A percentile compares a stretch with the other conserved stretches of the same genome.
These are phyloP conservation scores for Nephrocerus scutellatus DNA, from an alignment of 2,888 invertebrate species.

Conservation along the genomic window DNA sequence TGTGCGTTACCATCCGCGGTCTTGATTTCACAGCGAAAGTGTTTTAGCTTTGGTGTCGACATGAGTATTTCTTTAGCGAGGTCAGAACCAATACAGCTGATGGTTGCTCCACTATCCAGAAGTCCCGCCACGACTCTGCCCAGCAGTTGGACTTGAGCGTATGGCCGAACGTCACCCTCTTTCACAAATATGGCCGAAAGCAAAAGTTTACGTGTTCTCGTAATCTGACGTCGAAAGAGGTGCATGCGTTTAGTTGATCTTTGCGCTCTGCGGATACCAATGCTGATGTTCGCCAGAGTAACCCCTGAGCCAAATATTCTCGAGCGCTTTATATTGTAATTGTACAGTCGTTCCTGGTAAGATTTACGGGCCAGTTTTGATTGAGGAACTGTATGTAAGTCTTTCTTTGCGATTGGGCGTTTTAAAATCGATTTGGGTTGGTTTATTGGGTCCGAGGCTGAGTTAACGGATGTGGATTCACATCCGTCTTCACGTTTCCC, in stretches of 20 bases:
- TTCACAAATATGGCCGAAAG: constrained; percentile 3
- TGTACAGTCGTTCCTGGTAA: too few species aligned
- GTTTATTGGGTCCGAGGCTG: background rate
- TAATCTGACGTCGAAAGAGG: constrained; percentile 6
- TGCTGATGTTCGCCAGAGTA: too few species aligned
- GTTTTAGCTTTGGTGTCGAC: background rate
- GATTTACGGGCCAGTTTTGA: too few species aligned
- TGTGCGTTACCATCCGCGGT: constrained; percentile 15
- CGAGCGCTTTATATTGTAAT: too few species aligned
- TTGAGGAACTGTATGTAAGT: too few species aligned
- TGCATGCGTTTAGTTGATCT: constrained; percentile 1
- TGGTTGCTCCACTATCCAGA: constrained; percentile 15
- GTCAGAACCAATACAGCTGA: constrained; percentile 11
- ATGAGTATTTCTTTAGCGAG: constrained; percentile 5
- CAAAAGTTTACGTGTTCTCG: background rate
- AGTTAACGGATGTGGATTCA: too few species aligned
- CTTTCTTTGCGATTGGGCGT: too few species aligned
- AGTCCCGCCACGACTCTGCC: constrained; percentile 2
- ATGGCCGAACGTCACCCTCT: constrained; percentile 13
- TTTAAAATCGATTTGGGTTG: background rate
- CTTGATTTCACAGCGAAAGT: constrained; percentile 2
- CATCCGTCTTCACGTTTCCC: constrained; percentile 9
- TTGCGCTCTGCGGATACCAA: background rate
- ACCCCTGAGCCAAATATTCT: too few species aligned
- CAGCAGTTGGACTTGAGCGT: constrained; percentile 3